Conservation (phyloP, 2,888 invertebrate species). For the Allygus modestus region DNA sequence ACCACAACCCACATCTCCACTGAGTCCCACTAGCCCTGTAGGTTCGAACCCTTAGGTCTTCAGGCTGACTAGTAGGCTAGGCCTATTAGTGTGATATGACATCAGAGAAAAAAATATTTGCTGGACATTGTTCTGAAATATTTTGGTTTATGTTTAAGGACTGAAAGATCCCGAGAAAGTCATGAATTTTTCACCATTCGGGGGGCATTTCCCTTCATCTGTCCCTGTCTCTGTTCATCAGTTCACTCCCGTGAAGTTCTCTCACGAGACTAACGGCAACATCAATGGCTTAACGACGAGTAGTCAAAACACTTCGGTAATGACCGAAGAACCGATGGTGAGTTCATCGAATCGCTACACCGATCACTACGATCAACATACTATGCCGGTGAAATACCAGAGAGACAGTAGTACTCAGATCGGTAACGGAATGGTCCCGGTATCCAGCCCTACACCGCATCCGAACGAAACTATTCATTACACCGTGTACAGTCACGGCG, state of each 20-base stretch:
- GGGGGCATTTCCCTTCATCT: slow-evolving; percentile 86
- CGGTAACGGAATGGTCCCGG: slow-evolving; percentile 66
- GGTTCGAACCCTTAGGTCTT: no score
- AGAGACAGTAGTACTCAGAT: slow-evolving; percentile 68
- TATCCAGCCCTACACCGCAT: slow-evolving; percentile 65
- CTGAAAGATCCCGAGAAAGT: background rate
- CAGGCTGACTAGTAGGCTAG: no score
- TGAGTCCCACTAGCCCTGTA: no score
- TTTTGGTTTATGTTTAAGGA: slow-evolving; percentile 2
- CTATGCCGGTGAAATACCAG: slow-evolving; percentile 67
- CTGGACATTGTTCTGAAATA: background rate
- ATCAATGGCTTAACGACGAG: slow-evolving; percentile 56
- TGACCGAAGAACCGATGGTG: slow-evolving; percentile 65
- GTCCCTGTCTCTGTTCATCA: slow-evolving; percentile 91
- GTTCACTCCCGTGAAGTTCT: slow-evolving; percentile 87
- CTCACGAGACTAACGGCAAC: slow-evolving; percentile 74
- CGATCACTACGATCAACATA: slow-evolving; percentile 66
- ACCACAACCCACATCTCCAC: no score
- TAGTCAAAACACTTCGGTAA: slow-evolving; percentile 19
- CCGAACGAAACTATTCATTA: slow-evolving; percentile 67
- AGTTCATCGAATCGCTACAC: slow-evolving; percentile 65
- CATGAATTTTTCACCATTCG: slow-evolving; percentile 94
- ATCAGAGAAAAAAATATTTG: background rate
- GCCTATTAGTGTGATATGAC: background rate
- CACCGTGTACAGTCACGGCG: slow-evolving; percentile 60